Percentiles rank a stretch among this genome's conserved stretches.
Conservation (phyloP, 2,888 invertebrate genomes). For the Petrophora chlorosata region DNA sequence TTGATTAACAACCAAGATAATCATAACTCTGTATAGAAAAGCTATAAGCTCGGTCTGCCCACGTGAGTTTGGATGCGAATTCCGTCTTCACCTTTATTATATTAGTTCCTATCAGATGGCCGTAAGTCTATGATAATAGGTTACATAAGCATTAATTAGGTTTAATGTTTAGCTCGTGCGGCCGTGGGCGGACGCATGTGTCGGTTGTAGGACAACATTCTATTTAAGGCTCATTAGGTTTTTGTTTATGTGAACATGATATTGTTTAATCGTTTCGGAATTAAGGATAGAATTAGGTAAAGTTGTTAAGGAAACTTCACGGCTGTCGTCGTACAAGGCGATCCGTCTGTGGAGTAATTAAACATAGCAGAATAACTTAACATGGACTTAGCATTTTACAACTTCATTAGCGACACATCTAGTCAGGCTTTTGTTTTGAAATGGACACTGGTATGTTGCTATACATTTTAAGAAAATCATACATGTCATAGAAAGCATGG, state of each 20-base stretch:
- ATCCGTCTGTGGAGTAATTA: constrained; percentile 15
- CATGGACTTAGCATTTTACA: constrained; percentile 7
- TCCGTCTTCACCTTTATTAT: constrained; percentile 40
- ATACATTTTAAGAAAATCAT: too few relatives aligned
- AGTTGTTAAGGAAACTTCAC: constrained; percentile 18
- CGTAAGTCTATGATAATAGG: constrained; percentile 65
- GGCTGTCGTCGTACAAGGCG: constrained; percentile 18
- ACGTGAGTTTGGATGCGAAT: constrained; percentile 25
- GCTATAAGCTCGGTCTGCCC: constrained; percentile 28
- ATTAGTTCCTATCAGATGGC: constrained; percentile 48
- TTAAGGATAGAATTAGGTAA: constrained; percentile 27
- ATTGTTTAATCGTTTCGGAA: constrained; percentile 32
- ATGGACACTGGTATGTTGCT: not conserved
- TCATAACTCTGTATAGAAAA: constrained; percentile 17
- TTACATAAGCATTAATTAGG: constrained; percentile 68
- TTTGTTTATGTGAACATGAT: constrained; percentile 46
- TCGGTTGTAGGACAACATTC: constrained; percentile 66
- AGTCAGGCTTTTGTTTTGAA: not conserved
- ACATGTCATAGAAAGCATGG: too few relatives aligned
- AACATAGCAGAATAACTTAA: constrained; percentile 4
- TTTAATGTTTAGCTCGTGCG: constrained; percentile 51
- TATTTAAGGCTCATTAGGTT: constrained; percentile 64
- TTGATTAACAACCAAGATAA: constrained; percentile 15
- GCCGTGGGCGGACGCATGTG: constrained; percentile 57
- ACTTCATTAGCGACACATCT: not conserved